Evolutionary conservation across 2,113 vertebrate genomes (phyloP), one percentile per base, ranked within the genome.

Genomic region (Nesoenas mayeri): DNA sequence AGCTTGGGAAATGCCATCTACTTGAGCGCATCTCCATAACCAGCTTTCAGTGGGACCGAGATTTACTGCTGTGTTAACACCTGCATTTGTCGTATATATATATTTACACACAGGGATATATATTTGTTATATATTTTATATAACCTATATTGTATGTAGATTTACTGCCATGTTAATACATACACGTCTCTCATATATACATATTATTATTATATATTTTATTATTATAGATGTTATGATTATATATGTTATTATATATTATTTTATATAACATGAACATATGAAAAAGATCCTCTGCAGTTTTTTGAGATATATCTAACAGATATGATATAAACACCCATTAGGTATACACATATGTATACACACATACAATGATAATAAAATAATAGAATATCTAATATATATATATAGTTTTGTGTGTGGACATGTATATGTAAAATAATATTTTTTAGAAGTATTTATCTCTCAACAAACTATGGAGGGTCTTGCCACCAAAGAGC

Each of bases 21-120:
- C 32, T 28, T 38, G 40, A 66, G 65, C 10, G 1, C 6, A 1
- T 38, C 15, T 32, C 72, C 4, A 0, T n/a, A n/a, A 74, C 0
- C 0, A 31, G 56, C 79, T 75, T 62, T 36, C 50, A 18, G 73
- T 5, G 1, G 31, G 42, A 34, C 67, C 1, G 5, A 51, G 17
- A 19, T 60, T 47, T 40, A 18, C 38, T 82, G 70, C 21, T 6
- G 4, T 25, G 15, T 51, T 79, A n/a, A 18, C 19, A 12, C 0
- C 0, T 29, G 32, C 15, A 3, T 19, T 48, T 82, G 16, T 60
- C 38, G 18, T 22, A 15, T 28, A 10, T 12, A 4, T 18, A 3
- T 9, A n/a, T n/a, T n/a, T n/a, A 8, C 14, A 15, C 17, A 44
- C 42, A 44, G 42, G 17, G 42, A 29, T 15, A 36, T 15, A 8